Conservation (phyloP, 2,888 invertebrate genomes). For the Eucriotettix oculatus region DNA sequence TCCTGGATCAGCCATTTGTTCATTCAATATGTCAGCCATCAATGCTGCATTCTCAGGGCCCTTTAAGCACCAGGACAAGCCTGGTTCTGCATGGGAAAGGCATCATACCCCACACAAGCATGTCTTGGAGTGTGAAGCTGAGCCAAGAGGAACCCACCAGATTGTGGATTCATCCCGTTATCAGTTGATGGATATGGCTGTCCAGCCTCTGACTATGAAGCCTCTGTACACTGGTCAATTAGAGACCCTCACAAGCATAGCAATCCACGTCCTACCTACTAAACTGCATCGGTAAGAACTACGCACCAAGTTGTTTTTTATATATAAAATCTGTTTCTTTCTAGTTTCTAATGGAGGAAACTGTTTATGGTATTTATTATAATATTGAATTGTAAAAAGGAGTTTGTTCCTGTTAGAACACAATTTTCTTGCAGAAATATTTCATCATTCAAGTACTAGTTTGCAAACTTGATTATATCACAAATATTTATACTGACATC, state of each 20-base stretch:
- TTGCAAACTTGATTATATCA: not conserved
- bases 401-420: too few species aligned
- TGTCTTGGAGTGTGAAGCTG: conserved; percentile 42
- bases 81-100: conserved; percentile 62
- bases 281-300: conserved; percentile 38
- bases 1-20: conserved; percentile 80
- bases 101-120: conserved; percentile 35
- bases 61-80: conserved; percentile 66
- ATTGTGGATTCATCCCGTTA: conserved; percentile 36
- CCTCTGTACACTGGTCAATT: conserved; percentile 55
- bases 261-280: conserved; percentile 63
- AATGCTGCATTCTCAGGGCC: conserved; percentile 68
- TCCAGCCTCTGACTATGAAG: conserved; percentile 51
- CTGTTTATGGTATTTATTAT: too few species aligned
- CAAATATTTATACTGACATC: not conserved
- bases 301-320: too few species aligned
- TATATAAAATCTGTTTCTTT: too few species aligned
- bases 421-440: not conserved
- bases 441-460: not conserved
- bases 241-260: conserved; percentile 56
- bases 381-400: too few species aligned
- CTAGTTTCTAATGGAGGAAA: too few species aligned
- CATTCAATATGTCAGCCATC: conserved; percentile 71
- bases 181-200: conserved; percentile 75
- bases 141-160: conserved; percentile 16